Base-by-base conservation (phyloP, 2,113 vertebrate species). In the Ceuthmochares aereus region DNA sequence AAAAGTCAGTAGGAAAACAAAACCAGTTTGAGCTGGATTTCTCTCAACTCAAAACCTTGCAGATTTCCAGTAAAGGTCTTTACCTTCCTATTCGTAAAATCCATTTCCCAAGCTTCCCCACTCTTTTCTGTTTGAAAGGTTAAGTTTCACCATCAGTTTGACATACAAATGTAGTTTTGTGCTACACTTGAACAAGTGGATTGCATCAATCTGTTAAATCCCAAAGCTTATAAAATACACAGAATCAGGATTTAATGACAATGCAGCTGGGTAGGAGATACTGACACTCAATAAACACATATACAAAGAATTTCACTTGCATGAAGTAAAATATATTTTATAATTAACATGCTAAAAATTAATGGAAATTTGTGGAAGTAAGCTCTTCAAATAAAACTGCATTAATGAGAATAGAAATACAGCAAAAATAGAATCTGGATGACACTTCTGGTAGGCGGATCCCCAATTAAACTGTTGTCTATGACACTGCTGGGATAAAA, bases 321-420 rank as follows among this genome's bases (percentile, higher is more conserved):
- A 32, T 43, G 42, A 92, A 92, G n/a, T 36, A 85, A 89, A 85
- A 64, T 36, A n/a, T 3, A 29, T 79, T 73, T 79, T 70, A 70
- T 55, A 45, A 62, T 83, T 73, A 93, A 52, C 32, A 19, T 69
- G 73, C 40, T 72, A 32, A 66, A 77, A 95, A 86, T 69, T 13
- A 93, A 86, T 58, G 55, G 30, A 69, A 93, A 88, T 66, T 20
- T 58, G 20, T 60, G 59, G 13, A 90, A 94, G 20, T 21, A 76
- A 62, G 63, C 16, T 64, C 54, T 86, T 80, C 21, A 85, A 80
- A 66, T 54, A 59, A 90, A 92, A 70, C 7, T 62, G 51, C 51
- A 86, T 73, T 74, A 76, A 77, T 34, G 13, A 90, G 74, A 95
- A 67, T 17, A 82, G 68, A 94, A 86, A 81, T 49, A n/a, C 76